phyloP scores from a whole-genome alignment of 2,113 vertebrate species.

The Alethe diademata region DNA sequence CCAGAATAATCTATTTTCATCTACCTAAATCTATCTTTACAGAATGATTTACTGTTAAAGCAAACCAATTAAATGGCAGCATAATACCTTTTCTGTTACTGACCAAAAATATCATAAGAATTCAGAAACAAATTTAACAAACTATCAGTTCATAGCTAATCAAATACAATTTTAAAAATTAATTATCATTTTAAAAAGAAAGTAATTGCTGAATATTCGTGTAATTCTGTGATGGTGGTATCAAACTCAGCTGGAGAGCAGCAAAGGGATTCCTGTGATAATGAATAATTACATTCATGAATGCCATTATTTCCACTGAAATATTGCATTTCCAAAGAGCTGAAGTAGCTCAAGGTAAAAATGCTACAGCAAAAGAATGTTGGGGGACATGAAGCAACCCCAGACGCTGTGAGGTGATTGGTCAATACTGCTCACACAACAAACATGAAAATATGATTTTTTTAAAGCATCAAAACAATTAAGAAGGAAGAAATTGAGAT shows the following conservation, averaged over 20 bases:
- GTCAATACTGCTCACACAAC: background rate
- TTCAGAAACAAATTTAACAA: slow-evolving; percentile 3
- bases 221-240: background rate
- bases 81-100: background rate
- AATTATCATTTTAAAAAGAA: background rate
- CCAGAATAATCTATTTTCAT: slow-evolving; percentile 18
- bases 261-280: background rate
- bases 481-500: background rate
- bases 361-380: background rate
- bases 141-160: background rate
- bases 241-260: background rate
- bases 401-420: background rate
- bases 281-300: background rate
- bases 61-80: background rate
- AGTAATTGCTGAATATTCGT: background rate
- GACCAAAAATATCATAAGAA: background rate
- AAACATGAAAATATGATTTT: background rate
- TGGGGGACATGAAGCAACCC: background rate
- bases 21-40: background rate
- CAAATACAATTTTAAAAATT: background rate
- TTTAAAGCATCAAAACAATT: background rate
- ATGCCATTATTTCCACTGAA: background rate
- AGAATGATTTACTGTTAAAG: slow-evolving; percentile 13
- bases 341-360: background rate
- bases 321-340: background rate